Evolutionary conservation across 1,140 invertebrate genomes (phyloP), one percentile per base, ranked within the genome.

Genomic region (Trachymyrmex septentrionalis): DNA sequence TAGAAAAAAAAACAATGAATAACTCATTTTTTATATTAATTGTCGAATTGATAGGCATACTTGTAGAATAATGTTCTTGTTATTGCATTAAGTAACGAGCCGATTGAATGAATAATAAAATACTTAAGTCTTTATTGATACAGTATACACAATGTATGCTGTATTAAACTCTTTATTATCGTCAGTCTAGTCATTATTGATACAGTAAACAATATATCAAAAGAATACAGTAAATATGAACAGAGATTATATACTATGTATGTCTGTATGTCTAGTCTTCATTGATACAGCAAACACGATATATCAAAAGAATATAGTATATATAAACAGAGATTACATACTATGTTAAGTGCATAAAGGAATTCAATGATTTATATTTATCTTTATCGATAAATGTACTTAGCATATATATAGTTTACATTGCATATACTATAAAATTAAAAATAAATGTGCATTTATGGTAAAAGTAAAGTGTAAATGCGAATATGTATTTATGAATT

Each of bases 101-200:
- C 21, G 19, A 44, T 38, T 67, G 34, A 67, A 44, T 14, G 10
- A 75, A 59, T 34, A 75, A 75, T 57, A 34, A 75, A 16, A 57
- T 57, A 75, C 5, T 57, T 30, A 27, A 75, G 12, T 34, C 27
- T 38, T 34, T 75, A 38, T 59, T 75, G 72, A 75, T 34, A 38
- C n/a, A 50, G 14, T 63, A 63, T 16, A 59, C 59, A 63, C 24
- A 5, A 16, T 63, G 59, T 3, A 63, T 63, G 14, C 14, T 30
- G 24, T 27, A 63, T 27, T 24, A 63, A 63, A 63, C 24, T 63
- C 14, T 63, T 63, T 63, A 63, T 27, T 63, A 30, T 63, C 24
- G 24, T 27, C 27, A 63, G 38, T 50, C 12, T 63, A 30, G 3
- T 50, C 44, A 10, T 27, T 53, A 53, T 72, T 53, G 48, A 71